These are phyloP conservation scores for Nesoenas mayeri DNA, from an alignment of 2,113 vertebrate species.

Conservation along the genomic window DNA sequence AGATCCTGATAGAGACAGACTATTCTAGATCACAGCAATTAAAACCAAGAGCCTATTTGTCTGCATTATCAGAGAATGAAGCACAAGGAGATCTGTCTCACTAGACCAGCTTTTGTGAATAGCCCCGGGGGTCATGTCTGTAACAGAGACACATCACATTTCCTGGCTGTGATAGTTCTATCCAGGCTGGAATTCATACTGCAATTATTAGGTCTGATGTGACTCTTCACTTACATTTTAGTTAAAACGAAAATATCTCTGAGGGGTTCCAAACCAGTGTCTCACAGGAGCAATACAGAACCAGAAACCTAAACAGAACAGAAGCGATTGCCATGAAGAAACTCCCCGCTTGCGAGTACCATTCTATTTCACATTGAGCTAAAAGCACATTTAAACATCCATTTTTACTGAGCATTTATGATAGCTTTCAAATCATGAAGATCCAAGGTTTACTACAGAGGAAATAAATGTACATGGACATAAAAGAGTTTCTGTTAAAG, in stretches of 20 bases:
- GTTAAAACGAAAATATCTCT: constrained; percentile 17
- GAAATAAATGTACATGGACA: not conserved
- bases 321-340: not conserved
- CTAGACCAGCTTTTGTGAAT: not conserved
- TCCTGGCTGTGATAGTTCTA: not conserved
- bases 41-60: not conserved
- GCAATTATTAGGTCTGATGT: not conserved
- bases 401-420: not conserved
- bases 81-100: not conserved
- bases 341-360: not conserved
- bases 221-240: constrained; percentile 31
- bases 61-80: not conserved
- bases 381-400: not conserved
- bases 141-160: not conserved
- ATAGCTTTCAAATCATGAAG: not conserved
- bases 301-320: not conserved
- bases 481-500: not conserved
- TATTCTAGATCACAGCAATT: not conserved
- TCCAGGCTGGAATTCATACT: not conserved
- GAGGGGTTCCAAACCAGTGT: not conserved
- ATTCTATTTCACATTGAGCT: not conserved
- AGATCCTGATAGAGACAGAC: not conserved
- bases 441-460: not conserved
- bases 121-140: not conserved
- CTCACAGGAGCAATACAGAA: not conserved